These are phyloP conservation scores for Pelusios castaneus DNA, from an alignment of 2,113 vertebrate genomes.

Conservation along the genomic window DNA sequence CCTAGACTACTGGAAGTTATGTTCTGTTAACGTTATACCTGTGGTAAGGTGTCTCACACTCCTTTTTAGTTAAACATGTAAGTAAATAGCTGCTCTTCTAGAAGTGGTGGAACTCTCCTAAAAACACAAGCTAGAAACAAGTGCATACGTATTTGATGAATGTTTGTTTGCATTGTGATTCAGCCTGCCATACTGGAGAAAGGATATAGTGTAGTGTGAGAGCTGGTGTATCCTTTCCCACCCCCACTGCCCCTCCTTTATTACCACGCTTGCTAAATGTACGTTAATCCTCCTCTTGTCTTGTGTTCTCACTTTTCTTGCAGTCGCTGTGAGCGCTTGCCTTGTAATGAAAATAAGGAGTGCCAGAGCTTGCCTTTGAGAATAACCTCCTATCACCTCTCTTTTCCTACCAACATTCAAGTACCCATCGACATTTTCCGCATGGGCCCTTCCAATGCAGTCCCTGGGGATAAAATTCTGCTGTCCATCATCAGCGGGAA, in stretches of 20 bases:
- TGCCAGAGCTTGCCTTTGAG: conserved; percentile 95
- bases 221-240: neutral
- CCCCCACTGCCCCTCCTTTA: conserved; percentile 45
- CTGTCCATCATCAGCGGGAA: conserved; percentile 91
- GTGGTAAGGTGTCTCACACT: neutral
- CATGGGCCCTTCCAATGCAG: conserved; percentile 91
- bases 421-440: conserved; percentile 94
- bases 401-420: conserved; percentile 96
- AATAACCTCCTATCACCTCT: conserved; percentile 98
- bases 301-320: conserved; percentile 85
- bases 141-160: neutral
- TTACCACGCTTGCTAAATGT: conserved; percentile 62
- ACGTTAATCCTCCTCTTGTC: conserved; percentile 76
- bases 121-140: neutral
- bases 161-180: neutral
- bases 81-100: neutral
- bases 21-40: neutral
- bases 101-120: neutral
- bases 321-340: conserved; percentile 99
- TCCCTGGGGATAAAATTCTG: conserved; percentile 89
- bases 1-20: neutral
- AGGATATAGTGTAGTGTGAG: neutral
- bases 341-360: conserved; percentile 95
- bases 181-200: conserved; percentile 33
- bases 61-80: neutral